Evolutionary conservation across 2,888 invertebrate species (phyloP), one percentile per base, ranked within the genome.

Genomic region (Stenotaenia linearis): DNA sequence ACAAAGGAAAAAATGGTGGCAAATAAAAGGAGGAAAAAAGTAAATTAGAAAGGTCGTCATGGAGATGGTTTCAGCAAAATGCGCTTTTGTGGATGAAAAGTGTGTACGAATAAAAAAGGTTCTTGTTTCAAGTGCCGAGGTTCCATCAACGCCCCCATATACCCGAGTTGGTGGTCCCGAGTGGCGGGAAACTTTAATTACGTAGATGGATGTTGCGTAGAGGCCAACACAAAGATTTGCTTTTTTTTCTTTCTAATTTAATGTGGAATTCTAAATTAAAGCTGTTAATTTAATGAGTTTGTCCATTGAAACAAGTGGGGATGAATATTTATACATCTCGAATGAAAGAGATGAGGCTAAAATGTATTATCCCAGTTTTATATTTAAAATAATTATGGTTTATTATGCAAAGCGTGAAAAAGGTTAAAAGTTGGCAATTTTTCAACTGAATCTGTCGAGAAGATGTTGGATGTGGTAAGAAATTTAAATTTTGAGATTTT

Each of bases 271-370:
- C 25, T 69, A 69, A 69, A 69, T 69, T 69, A 69, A 69, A 69
- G 69, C 69, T 69, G 69, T 69, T 69, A 69, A 69, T 69, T 69
- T 69, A 69, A 69, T 69, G 69, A 69, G 69, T 69, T 69, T 69
- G 69, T 28, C 69, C 69, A 69, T 69, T 69, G 15, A 69, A 69
- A 69, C 69, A 15, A 69, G 25, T 69, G 10, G 69, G 25, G 25
- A 69, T 69, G 69, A 69, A 69, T 69, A 69, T 69, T 69, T 69
- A 69, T 69, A 25, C 25, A 50, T 18, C 3, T 21, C 25, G 69
- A 69, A 69, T 28, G 10, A 69, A 28, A 69, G 25, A 25, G 69
- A 25, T 28, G 28, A 25, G 69, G 3, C 2, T 23, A 23, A n/a
- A 56, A 56, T 40, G 40, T 40, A 10, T 40, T 50, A 50, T 50